These are phyloP conservation scores for Phycodurus eques DNA, from an alignment of 2,113 vertebrate genomes.

Conservation along the genomic window DNA sequence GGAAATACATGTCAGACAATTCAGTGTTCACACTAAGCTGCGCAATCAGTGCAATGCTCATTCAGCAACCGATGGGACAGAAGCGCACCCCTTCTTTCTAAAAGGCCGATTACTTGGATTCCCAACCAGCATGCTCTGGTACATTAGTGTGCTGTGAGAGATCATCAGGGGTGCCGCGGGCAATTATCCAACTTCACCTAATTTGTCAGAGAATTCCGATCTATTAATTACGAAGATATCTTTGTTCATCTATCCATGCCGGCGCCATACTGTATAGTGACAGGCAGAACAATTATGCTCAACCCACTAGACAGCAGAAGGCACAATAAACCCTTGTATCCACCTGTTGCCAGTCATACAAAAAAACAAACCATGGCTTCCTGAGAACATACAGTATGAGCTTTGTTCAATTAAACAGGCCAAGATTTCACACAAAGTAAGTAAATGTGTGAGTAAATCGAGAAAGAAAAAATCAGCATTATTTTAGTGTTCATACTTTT, in stretches of 20 bases:
- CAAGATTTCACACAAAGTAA: not conserved
- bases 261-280: not conserved
- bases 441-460: not conserved
- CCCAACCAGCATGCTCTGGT: not conserved
- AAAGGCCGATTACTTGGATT: not conserved
- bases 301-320: not conserved
- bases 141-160: not conserved
- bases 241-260: not conserved
- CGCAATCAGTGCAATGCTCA: conserved; percentile 2
- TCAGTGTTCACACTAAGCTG: not conserved
- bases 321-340: not conserved
- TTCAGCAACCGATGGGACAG: conserved; percentile 1
- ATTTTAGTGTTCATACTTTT: too few relatives aligned
- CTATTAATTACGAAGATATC: not conserved
- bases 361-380: not conserved
- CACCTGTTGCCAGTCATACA: not conserved
- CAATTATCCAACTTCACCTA: not conserved
- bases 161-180: conserved; percentile 22
- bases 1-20: conserved; percentile 25
- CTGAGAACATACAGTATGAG: not conserved
- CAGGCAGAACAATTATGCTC: not conserved
- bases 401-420: not conserved
- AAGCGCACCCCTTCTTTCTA: not conserved
- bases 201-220: not conserved
- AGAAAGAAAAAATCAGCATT: too few relatives aligned